Percentiles rank a stretch among this genome's conserved stretches.
Conservation (phyloP, 2,888 invertebrate genomes). For the Drosophila parthenogenetica region DNA sequence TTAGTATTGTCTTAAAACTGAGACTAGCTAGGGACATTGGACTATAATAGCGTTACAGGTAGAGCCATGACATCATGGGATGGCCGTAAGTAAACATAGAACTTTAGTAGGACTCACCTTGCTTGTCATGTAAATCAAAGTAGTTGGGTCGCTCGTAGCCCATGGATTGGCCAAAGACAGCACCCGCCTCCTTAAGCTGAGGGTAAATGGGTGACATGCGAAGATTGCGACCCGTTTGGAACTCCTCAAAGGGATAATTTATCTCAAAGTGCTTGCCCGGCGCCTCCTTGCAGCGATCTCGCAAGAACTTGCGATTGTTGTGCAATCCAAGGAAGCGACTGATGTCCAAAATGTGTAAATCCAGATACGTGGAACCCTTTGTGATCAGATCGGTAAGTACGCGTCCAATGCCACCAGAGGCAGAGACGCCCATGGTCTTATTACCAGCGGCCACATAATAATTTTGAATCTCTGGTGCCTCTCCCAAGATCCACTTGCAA, state of each 20-base stretch:
- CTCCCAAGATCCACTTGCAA: slow-evolving; percentile 97
- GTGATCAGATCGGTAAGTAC: slow-evolving; percentile 95
- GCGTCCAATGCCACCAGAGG: slow-evolving; percentile 97
- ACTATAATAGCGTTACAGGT: too few species aligned
- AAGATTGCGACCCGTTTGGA: slow-evolving; percentile 94
- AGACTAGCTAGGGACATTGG: too few species aligned
- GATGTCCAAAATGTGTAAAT: slow-evolving; percentile 95
- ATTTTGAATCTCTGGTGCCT: slow-evolving; percentile 95
- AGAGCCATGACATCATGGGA: too few species aligned
- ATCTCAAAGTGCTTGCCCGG: slow-evolving; percentile 94
- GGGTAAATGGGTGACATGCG: slow-evolving; percentile 98
- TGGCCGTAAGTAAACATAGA: too few species aligned
- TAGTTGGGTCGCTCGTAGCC: slow-evolving; percentile 98
- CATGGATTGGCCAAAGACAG: slow-evolving; percentile 98
- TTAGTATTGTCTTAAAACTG: too few species aligned
- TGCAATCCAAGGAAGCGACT: slow-evolving; percentile 96
- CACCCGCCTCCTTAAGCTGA: slow-evolving; percentile 94
- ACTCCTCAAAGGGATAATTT: slow-evolving; percentile 94
- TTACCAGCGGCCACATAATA: slow-evolving; percentile 97
- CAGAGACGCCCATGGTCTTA: slow-evolving; percentile 97
- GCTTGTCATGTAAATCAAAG: slow-evolving; percentile 89
- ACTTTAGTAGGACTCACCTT: slow-evolving; percentile 82
- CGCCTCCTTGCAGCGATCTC: slow-evolving; percentile 96
- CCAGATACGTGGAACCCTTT: slow-evolving; percentile 91
- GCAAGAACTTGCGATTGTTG: slow-evolving; percentile 96